Base-by-base conservation (phyloP, 2,113 vertebrate genomes). In the Zosterops pallidus region DNA sequence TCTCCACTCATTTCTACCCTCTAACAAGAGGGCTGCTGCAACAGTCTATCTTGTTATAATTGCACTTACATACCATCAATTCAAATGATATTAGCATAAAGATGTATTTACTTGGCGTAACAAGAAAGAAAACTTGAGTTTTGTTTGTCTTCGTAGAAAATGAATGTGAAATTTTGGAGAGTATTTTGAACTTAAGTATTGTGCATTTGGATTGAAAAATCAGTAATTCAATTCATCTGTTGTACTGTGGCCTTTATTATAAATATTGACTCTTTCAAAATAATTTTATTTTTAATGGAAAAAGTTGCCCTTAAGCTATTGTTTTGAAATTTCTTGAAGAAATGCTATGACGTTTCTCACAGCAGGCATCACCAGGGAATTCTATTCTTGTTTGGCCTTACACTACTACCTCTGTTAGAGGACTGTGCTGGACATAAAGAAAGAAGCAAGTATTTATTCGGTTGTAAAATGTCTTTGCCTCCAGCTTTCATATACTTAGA, bases 261-360 rank as follows among this genome's bases (percentile, higher is more conserved):
- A 95, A 96, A 84, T 91, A 95, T 92, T 77, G 79, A 63, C 83
- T 94, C 65, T 89, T 92, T 94, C 84, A 89, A 81, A 94, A 92
- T 71, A 91, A 49, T 77, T 86, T 84, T 41, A 79, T 92, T 96
- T 92, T 46, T 89, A 86, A 76, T 91, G 86, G 95, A 89, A 92
- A 92, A 94, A 75, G 64, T 81, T 94, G 41, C 83, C 89, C 69
- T 86, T 87, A 24, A 84, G 91, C 83, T 92, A 33, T 86, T 90
- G 79, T 94, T 92, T 84, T 41, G 62, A 89, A 96, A 91, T 82
- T 78, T 94, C 53, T 82, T 84, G 74, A 56, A 95, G 92, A 86
- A 96, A 88, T 79, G n/a, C 65, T 84, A 2, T 86, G 89, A 87
- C 3, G 6, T 71, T 72, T 78, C 74, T 97, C 94, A 57, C 74